Evolutionary conservation across 35 echinoderm and acorn worm genomes (phyloP).

Genomic region (Acanthaster planci): DNA sequence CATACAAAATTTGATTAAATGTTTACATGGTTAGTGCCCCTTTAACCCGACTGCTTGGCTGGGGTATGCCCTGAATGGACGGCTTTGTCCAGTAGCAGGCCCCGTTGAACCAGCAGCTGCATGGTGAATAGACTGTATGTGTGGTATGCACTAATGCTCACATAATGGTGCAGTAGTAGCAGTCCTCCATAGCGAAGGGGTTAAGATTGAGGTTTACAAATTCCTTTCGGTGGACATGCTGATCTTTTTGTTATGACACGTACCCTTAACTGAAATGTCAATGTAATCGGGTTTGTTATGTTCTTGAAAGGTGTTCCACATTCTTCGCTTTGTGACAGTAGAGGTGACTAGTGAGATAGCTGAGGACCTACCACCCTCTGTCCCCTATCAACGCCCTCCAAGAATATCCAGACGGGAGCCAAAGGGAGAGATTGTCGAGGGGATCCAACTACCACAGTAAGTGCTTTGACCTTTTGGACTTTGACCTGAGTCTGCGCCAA

Average conservation of each 20-base stretch:
- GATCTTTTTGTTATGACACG: neutral
- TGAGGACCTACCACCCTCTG: conserved; percentile 48
- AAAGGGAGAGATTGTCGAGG: conserved; percentile 61
- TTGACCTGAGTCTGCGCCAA: too few species aligned
- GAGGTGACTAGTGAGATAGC: conserved; percentile 42
- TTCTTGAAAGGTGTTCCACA: conserved; percentile 50
- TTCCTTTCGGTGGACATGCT: neutral
- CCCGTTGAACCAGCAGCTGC: too few species aligned
- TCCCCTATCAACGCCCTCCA: conserved; percentile 52
- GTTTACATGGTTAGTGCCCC: neutral
- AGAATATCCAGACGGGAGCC: conserved; percentile 33
- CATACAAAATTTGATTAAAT: too few species aligned
- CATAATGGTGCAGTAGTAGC: too few species aligned
- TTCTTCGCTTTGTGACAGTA: conserved; percentile 54
- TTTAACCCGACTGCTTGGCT: neutral
- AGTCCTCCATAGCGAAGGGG: too few species aligned
- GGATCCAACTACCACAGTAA: conserved; percentile 34
- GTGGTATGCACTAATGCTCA: too few species aligned
- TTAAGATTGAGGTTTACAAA: neutral
- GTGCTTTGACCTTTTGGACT: neutral
- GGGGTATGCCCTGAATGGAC: too few species aligned
- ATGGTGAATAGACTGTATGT: too few species aligned
- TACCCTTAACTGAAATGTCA: neutral
- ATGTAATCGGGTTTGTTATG: neutral
- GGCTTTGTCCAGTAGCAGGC: too few species aligned